These are phyloP conservation scores for Lamellibrachia satsuma DNA, from an alignment of 2,888 invertebrate species.

Conservation along the genomic window DNA sequence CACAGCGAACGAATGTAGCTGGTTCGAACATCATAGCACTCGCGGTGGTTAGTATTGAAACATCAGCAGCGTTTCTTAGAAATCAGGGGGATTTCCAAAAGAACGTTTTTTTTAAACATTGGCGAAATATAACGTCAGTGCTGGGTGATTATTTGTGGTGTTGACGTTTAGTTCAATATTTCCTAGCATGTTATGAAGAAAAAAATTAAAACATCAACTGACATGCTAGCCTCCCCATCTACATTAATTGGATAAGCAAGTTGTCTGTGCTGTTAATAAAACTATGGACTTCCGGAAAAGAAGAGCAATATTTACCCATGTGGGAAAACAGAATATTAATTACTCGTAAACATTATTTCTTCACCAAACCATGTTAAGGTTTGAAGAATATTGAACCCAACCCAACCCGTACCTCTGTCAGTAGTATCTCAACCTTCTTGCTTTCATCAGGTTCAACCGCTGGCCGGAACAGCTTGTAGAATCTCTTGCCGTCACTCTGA, in stretches of 20 bases:
- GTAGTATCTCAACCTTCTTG: constrained; percentile 57
- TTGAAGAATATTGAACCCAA: neutral
- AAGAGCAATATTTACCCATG: neutral
- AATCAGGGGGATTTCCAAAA: too few relatives aligned
- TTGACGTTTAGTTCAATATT: too few relatives aligned
- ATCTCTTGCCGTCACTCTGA: constrained; percentile 75
- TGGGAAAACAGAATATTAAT: neutral
- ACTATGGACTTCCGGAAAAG: neutral
- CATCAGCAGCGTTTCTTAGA: too few relatives aligned
- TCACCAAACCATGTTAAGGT: neutral
- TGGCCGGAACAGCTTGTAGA: constrained; percentile 76
- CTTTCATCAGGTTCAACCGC: constrained; percentile 67
- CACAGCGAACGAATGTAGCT: too few relatives aligned
- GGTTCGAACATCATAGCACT: too few relatives aligned
- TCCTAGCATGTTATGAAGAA: too few relatives aligned
- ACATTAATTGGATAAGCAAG: neutral
- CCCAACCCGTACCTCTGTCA: constrained; percentile 70
- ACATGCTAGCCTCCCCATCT: too few relatives aligned
- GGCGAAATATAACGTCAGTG: too few relatives aligned
- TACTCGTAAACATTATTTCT: neutral
- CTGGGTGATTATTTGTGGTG: too few relatives aligned
- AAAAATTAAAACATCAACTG: too few relatives aligned
- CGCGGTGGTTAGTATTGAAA: too few relatives aligned
- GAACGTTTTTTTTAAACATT: too few relatives aligned
- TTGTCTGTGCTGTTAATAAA: neutral